Evolutionary conservation across 2,797 vertebrate genomes (phyloP), one percentile per base, ranked within the genome.

Genomic region (Myiothlypis chrysogaster): DNA sequence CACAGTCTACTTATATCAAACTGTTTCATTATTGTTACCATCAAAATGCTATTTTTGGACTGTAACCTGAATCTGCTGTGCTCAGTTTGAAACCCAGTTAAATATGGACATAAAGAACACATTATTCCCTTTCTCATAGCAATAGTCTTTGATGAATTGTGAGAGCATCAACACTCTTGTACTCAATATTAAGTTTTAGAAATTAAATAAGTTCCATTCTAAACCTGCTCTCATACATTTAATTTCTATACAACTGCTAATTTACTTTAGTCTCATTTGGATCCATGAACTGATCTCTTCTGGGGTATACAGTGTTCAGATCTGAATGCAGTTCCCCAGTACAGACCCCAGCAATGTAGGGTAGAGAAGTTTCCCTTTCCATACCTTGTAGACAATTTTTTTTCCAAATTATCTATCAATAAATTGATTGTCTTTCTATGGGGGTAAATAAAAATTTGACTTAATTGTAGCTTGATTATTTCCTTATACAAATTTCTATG

Each of bases 171-270:
- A 35, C 4, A 28, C 41, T 89, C 87, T 23, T 3, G 2, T 53
- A 63, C 10, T 53, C 16, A 41, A 20, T 41, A 25, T 68, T 75
- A 47, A 28, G 1, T 56, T 90, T 83, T 47, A 73, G 35, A 66
- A 77, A 63, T 35, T 0, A 69, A 91, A 1, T 22, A 25, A 64
- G 3, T 13, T 27, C 7, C 6, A 49, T 82, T 59, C 32, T 57
- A 77, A 83, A 66, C 3, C 10, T 0, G 0, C 4, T 35, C 10
- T 80, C 20, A n/a, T 39, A 28, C 2, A 35, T 34, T 57, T 27
- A 1, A 2, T 57, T 85, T 69, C 43, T n/a, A 3, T 47, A 28
- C 15, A 49, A 18, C 16, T 63, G 6, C 4, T 83, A 55, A 49
- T 63, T 86, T 75, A 25, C 8, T 37, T 63, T 86, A n/a, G 4